These are phyloP conservation scores for Ophiothrix spiculata DNA, from an alignment of 35 echinoderm and acorn worm genomes.

Conservation along the genomic window DNA sequence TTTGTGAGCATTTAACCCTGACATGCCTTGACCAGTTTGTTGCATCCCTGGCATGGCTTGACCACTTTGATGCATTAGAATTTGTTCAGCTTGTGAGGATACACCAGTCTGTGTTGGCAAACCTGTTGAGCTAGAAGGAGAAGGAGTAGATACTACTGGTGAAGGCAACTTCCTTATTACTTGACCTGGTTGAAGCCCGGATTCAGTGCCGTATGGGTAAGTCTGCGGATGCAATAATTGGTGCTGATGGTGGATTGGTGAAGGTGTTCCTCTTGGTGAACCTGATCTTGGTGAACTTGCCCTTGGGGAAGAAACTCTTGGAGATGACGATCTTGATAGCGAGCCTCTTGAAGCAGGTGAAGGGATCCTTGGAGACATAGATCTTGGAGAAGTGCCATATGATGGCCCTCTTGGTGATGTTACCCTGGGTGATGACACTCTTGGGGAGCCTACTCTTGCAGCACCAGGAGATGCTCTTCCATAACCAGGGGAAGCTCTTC, in stretches of 20 bases:
- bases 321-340: not conserved
- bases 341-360: not conserved
- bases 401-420: not conserved
- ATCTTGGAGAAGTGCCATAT: not conserved
- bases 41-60: too few relatives aligned
- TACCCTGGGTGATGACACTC: not conserved
- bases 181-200: not conserved
- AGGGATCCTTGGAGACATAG: not conserved
- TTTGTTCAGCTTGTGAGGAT: too few relatives aligned
- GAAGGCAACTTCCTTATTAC: not conserved
- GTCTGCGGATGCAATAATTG: not conserved
- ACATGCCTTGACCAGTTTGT: too few relatives aligned
- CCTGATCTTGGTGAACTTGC: not conserved
- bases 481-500: not conserved
- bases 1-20: too few relatives aligned
- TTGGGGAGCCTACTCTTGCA: not conserved
- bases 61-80: too few relatives aligned
- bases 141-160: not conserved
- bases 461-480: not conserved
- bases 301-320: not conserved
- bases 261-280: not conserved
- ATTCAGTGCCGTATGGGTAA: not conserved
- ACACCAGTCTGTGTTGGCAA: too few relatives aligned
- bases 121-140: not conserved
- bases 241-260: not conserved